phyloP scores from a whole-genome alignment of 1,140 invertebrate genomes.

The Panonychus citri region DNA sequence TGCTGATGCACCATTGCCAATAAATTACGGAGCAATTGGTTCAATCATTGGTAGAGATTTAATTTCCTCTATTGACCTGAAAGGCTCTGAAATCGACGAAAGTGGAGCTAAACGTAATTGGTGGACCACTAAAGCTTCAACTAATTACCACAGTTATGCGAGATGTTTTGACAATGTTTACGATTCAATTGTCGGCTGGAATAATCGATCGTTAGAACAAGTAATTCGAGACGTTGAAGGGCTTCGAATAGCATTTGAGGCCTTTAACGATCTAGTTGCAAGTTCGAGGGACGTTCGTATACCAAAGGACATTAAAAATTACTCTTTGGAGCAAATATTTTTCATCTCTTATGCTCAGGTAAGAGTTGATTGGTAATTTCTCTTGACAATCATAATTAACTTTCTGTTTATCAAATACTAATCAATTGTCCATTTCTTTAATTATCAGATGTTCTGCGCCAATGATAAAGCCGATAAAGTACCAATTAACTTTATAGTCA shows the following conservation, averaged over 20 bases:
- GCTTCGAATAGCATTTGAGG: background rate
- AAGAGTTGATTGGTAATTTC: too few relatives aligned
- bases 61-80: background rate
- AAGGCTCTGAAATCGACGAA: background rate
- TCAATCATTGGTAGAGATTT: background rate
- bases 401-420: too few relatives aligned
- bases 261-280: background rate
- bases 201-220: background rate
- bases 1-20: background rate
- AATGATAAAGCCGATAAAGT: background rate
- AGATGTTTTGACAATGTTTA: background rate
- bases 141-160: background rate
- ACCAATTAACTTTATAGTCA: background rate
- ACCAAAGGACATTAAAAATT: background rate
- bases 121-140: background rate
- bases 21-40: background rate
- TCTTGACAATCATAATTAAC: too few relatives aligned
- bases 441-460: background rate
- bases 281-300: background rate
- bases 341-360: background rate
- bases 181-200: background rate
- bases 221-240: background rate
- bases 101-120: background rate
- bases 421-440: too few relatives aligned
- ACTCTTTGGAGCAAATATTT: background rate